Conservation (phyloP, 2,113 vertebrate species). For the Scopus umbretta region DNA sequence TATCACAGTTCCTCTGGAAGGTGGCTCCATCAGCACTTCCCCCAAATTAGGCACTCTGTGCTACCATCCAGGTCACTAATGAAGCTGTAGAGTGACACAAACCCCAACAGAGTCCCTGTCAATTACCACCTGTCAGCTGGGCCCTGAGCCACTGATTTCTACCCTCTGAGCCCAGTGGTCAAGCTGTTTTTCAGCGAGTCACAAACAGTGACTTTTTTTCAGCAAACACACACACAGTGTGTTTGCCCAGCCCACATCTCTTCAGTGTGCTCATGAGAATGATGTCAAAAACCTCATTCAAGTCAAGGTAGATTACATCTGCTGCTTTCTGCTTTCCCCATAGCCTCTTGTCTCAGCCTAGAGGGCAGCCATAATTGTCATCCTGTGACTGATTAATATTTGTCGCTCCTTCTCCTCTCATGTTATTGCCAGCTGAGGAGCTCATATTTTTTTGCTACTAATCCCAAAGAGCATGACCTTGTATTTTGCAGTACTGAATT, state of each 20-base stretch:
- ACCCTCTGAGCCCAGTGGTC: neutral
- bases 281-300: neutral
- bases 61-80: neutral
- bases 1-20: neutral
- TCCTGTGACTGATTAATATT: constrained; percentile 48
- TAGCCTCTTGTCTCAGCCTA: constrained; percentile 18
- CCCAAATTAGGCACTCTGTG: neutral
- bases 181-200: neutral
- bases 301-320: neutral
- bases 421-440: constrained; percentile 16
- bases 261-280: neutral
- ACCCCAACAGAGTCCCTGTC: neutral
- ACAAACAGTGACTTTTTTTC: no score
- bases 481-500: constrained; percentile 7
- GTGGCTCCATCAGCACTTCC: neutral
- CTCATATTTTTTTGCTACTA: constrained; percentile 32
- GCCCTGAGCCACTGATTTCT: neutral
- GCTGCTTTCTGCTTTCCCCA: neutral
- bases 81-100: accelerated
- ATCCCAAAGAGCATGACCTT: constrained; percentile 45
- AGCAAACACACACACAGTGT: no score
- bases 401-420: constrained; percentile 13
- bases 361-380: constrained; percentile 26
- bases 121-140: neutral
- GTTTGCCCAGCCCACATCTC: neutral